These are phyloP conservation scores for Hoplostethus atlanticus DNA, from an alignment of 2,797 vertebrate genomes.

Conservation along the genomic window DNA sequence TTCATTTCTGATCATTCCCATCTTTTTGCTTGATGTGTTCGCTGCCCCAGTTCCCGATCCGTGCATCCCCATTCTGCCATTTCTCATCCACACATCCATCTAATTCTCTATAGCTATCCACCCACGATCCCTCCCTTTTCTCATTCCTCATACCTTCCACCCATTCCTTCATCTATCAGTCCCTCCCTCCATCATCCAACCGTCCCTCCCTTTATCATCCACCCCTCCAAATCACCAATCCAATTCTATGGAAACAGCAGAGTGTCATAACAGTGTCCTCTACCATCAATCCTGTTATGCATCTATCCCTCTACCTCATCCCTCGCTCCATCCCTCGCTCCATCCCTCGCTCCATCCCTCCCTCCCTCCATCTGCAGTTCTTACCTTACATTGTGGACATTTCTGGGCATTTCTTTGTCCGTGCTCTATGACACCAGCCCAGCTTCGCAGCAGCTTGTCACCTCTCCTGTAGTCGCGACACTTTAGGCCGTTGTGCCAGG, in stretches of 20 bases:
- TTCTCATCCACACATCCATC: slow-evolving; percentile 7
- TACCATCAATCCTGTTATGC: neutral
- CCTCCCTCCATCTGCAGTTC: neutral
- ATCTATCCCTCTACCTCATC: neutral
- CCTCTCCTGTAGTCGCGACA: slow-evolving; percentile 97
- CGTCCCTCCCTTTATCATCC: slow-evolving; percentile 48
- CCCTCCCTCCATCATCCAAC: slow-evolving; percentile 44
- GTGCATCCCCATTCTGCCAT: slow-evolving; percentile 11
- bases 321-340: too few relatives aligned
- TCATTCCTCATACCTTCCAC: slow-evolving; percentile 49
- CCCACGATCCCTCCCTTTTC: slow-evolving; percentile 48
- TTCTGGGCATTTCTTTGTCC: slow-evolving; percentile 99
- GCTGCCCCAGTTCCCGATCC: neutral
- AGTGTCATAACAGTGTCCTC: neutral
- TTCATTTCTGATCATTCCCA: too few relatives aligned
- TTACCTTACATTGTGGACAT: slow-evolving; percentile 97
- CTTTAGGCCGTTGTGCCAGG: slow-evolving; percentile 97
- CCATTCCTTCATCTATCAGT: slow-evolving; percentile 58
- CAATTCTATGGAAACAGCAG: neutral
- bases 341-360: neutral
- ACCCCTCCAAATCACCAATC: slow-evolving; percentile 11
- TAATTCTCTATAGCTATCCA: slow-evolving; percentile 35
- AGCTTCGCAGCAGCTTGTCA: slow-evolving; percentile 95
- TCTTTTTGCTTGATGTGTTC: slow-evolving; percentile 26
- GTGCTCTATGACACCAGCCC: slow-evolving; percentile 96